Evolutionary conservation across 2,113 vertebrate genomes (phyloP).

Genomic region (Sturnira hondurensis): DNA sequence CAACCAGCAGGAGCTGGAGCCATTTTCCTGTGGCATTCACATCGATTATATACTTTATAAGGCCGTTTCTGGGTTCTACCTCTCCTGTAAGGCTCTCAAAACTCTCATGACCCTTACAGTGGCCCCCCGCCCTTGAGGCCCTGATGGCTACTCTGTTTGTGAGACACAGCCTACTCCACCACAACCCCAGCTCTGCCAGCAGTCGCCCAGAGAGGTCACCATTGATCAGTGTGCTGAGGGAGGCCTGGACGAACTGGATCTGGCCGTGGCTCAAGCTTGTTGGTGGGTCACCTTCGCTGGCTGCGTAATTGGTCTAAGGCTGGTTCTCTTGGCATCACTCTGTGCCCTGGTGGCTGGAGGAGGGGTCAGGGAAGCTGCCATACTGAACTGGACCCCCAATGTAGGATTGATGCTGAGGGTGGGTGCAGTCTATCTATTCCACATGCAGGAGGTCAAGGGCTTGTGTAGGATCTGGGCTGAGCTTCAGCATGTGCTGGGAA

Average conservation of each 20-base stretch:
- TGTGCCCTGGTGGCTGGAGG: conserved; percentile 76
- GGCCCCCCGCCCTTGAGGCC: conserved; percentile 92
- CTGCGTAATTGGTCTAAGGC: conserved; percentile 84
- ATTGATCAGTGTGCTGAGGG: conserved; percentile 84
- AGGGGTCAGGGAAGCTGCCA: background rate
- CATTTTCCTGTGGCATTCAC: conserved; percentile 90
- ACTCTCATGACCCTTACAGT: conserved; percentile 79
- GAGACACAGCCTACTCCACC: conserved; percentile 39
- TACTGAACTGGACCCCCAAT: conserved; percentile 44
- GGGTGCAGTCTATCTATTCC: conserved; percentile 85
- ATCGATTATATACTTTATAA: conserved; percentile 95
- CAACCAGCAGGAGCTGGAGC: conserved; percentile 83
- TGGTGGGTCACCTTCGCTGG: conserved; percentile 82
- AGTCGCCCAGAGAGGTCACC: conserved; percentile 5
- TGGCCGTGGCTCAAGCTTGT: conserved; percentile 86
- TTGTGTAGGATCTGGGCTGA: conserved; percentile 81
- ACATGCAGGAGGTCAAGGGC: conserved; percentile 87
- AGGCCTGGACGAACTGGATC: conserved; percentile 85
- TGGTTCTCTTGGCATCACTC: conserved; percentile 87
- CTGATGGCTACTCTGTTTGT: conserved; percentile 86
- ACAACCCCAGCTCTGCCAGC: background rate
- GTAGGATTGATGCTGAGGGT: conserved; percentile 81
- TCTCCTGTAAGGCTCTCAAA: conserved; percentile 86
- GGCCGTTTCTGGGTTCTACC: conserved; percentile 77
- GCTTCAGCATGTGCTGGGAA: conserved; percentile 84